A percentile compares a stretch with the other conserved stretches of the same genome.
These are phyloP conservation scores for Pipistrellus pipistrellus DNA, from an alignment of 2,797 vertebrate species.

Conservation along the genomic window DNA sequence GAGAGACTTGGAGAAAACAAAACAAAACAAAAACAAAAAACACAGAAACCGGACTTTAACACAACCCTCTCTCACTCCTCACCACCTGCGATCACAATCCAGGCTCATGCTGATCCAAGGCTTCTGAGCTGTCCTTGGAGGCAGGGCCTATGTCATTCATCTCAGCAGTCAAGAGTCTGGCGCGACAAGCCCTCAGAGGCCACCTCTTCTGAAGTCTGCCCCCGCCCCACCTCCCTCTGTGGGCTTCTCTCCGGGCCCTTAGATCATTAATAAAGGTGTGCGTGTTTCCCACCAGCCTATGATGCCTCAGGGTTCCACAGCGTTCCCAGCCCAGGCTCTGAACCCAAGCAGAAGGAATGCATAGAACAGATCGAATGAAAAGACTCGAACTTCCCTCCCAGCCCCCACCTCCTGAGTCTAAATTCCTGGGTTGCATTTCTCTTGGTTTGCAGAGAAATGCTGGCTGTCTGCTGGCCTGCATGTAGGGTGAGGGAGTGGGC, in stretches of 20 bases:
- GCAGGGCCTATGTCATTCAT: neutral
- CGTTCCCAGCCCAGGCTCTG: neutral
- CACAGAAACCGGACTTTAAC: neutral
- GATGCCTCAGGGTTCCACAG: neutral
- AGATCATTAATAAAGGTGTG: neutral
- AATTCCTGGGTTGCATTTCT: constrained; percentile 41
- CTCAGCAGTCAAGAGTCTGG: constrained; percentile 2
- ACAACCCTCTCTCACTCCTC: neutral
- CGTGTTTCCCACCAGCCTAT: neutral
- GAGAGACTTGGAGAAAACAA: neutral
- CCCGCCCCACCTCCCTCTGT: neutral
- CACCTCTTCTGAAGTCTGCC: constrained; percentile 20
- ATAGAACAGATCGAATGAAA: constrained; percentile 31
- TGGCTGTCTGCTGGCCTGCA: neutral
- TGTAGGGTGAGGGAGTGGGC: neutral
- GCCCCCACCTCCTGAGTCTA: neutral
- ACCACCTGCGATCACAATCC: neutral
- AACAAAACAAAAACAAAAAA: neutral
- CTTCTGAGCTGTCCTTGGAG: neutral
- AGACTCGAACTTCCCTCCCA: constrained; percentile 5
- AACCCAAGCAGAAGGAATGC: constrained; percentile 3
- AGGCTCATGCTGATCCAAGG: neutral
- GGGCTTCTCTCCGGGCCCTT: neutral
- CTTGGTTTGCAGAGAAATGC: neutral
- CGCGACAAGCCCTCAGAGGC: neutral